Percentiles rank a stretch among this genome's conserved stretches.
Conservation (phyloP, 2,888 invertebrate genomes). For the Spodoptera littoralis region DNA sequence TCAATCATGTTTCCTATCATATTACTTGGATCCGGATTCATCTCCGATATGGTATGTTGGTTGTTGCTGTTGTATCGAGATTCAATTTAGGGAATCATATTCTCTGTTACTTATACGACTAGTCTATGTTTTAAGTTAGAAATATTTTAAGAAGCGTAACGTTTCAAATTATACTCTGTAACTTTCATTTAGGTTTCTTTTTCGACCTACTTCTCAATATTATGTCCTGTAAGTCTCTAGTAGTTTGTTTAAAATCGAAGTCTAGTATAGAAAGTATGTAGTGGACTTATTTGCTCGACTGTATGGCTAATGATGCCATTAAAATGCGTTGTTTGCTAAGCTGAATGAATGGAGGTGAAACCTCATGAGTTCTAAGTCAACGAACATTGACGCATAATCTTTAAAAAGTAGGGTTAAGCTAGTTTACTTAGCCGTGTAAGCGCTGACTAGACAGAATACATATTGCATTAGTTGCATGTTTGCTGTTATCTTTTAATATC, state of each 20-base stretch:
- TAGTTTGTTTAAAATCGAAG: conserved; percentile 18
- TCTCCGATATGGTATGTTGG: conserved; percentile 1
- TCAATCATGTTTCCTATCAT: conserved; percentile 39
- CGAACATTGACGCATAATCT: conserved; percentile 26
- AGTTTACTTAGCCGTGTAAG: conserved; percentile 26
- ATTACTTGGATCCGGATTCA: conserved; percentile 34
- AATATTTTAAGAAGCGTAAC: not conserved
- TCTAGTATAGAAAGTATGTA: conserved; percentile 29
- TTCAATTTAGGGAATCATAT: not conserved
- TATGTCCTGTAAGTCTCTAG: conserved; percentile 13
- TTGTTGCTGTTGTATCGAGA: not conserved
- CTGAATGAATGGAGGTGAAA: conserved; percentile 35
- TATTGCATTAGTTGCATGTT: conserved; percentile 23
- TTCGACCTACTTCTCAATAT: conserved; percentile 14
- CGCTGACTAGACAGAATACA: conserved; percentile 34
- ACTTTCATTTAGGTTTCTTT: conserved; percentile 1
- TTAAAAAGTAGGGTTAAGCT: conserved; percentile 24
- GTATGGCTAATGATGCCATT: conserved; percentile 32
- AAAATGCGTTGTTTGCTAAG: conserved; percentile 43
- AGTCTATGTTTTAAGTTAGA: not conserved
- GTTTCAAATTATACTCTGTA: not conserved
- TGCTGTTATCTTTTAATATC: conserved; percentile 23
- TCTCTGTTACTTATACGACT: not conserved
- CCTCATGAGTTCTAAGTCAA: conserved; percentile 31
- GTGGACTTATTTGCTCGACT: conserved; percentile 13